Evolutionary conservation across 2,113 vertebrate species (phyloP).

Genomic region (Scomber colias): DNA sequence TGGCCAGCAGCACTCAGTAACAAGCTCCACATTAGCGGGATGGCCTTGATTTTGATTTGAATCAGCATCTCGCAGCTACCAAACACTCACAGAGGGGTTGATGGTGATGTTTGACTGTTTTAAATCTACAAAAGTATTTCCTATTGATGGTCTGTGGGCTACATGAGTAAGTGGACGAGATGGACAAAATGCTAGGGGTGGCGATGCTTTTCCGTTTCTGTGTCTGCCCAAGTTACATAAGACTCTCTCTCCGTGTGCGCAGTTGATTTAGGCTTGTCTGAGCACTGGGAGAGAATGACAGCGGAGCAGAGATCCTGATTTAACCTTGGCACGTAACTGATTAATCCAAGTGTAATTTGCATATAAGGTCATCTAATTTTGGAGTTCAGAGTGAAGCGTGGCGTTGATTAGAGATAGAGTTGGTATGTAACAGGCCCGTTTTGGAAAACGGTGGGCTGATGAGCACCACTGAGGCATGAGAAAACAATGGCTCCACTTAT

Average conservation of each 20-base stretch:
- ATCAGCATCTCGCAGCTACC: conserved; percentile 37
- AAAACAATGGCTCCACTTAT: conserved; percentile 62
- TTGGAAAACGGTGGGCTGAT: conserved; percentile 29
- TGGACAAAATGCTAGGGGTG: conserved; percentile 36
- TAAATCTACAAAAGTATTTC: conserved; percentile 47
- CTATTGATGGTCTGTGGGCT: conserved; percentile 15
- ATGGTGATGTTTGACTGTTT: conserved; percentile 48
- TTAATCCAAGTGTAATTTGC: conserved; percentile 74
- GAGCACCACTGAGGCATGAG: conserved; percentile 34
- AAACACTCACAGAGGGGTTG: conserved; percentile 15
- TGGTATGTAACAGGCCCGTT: conserved; percentile 25
- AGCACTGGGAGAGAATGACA: conserved; percentile 42
- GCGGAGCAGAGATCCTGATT: conserved; percentile 62
- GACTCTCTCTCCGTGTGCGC: conserved; percentile 22
- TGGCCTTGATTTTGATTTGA: conserved; percentile 50
- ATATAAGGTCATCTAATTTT: conserved; percentile 76
- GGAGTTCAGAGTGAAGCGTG: conserved; percentile 42
- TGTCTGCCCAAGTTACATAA: conserved; percentile 64
- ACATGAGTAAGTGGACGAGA: conserved; percentile 59
- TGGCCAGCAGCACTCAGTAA: conserved; percentile 17
- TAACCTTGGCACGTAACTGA: conserved; percentile 71
- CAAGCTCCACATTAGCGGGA: conserved; percentile 32
- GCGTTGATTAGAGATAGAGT: conserved; percentile 57
- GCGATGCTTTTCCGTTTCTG: conserved; percentile 44
- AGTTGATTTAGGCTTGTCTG: conserved; percentile 45